Conservation (phyloP, 2,797 vertebrate genomes). For the Phalanger gymnotis region DNA sequence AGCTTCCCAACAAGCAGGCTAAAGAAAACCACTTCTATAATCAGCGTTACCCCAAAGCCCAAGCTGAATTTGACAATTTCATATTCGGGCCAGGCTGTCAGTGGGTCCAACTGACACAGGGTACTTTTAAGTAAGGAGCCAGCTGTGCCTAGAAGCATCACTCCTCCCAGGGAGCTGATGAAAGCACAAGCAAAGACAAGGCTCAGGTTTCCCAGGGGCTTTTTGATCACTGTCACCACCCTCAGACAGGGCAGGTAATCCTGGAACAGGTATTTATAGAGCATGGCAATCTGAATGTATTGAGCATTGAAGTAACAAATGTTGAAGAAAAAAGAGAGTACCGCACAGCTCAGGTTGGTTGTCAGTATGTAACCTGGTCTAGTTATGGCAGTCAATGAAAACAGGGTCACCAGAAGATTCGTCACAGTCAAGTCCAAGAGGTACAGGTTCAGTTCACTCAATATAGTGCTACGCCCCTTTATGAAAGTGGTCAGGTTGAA, state of each 20-base stretch:
- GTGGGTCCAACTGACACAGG: conserved; percentile 84
- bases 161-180: conserved; percentile 80
- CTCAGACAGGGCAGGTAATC: conserved; percentile 42
- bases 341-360: conserved; percentile 81
- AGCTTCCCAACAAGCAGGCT: conserved; percentile 72
- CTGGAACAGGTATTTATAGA: conserved; percentile 78
- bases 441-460: conserved; percentile 82
- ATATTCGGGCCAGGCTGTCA: conserved; percentile 79
- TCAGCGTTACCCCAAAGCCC: conserved; percentile 82
- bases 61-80: conserved; percentile 85
- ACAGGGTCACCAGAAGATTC: conserved; percentile 85
- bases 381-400: conserved; percentile 84
- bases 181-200: conserved; percentile 76
- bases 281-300: conserved; percentile 80
- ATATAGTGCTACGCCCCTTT: conserved; percentile 61
- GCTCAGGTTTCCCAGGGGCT: conserved; percentile 66
- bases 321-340: conserved; percentile 88
- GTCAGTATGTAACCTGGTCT: conserved; percentile 83
- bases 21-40: conserved; percentile 80
- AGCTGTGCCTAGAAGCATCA: conserved; percentile 79
- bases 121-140: conserved; percentile 44
- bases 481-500: conserved; percentile 84
- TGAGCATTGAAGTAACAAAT: conserved; percentile 83
- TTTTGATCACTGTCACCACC: conserved; percentile 67
- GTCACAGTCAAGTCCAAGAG: conserved; percentile 85